Conservation (phyloP, 2,888 invertebrate species). For the Eupithecia dodoneata region DNA sequence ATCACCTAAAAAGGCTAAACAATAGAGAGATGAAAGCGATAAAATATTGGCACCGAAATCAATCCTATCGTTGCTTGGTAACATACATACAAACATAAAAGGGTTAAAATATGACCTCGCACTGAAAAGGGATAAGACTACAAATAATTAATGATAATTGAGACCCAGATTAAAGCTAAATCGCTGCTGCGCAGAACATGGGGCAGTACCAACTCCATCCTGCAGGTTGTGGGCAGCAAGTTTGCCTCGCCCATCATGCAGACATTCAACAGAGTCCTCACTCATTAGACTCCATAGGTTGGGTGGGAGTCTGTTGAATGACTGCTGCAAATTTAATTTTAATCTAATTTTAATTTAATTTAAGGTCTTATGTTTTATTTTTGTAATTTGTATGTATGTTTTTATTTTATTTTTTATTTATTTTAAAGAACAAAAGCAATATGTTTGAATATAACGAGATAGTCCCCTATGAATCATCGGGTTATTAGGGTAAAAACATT, state of each 20-base stretch:
- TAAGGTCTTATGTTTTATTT: no score
- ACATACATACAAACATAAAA: background rate
- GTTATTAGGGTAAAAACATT: background rate
- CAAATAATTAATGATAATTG: background rate
- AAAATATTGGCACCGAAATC: background rate
- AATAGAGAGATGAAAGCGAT: background rate
- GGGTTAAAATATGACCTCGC: background rate
- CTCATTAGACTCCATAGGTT: no score
- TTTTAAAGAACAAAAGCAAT: background rate
- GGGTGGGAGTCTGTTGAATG: no score
- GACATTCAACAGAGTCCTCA: no score
- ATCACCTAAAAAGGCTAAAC: slow-evolving; percentile 43
- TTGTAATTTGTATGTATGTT: no score
- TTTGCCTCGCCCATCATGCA: no score
- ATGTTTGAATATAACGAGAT: background rate
- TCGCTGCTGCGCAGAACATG: no score
- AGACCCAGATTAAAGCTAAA: background rate
- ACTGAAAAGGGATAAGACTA: background rate
- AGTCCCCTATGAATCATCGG: background rate
- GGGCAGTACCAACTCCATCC: no score
- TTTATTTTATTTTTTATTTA: no score
- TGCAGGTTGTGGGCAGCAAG: no score
- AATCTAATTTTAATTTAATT: no score
- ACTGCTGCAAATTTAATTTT: no score
- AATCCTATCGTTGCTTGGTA: background rate